phyloP scores from a whole-genome alignment of 2,113 vertebrate species.

The Anthoscopus minutus region DNA sequence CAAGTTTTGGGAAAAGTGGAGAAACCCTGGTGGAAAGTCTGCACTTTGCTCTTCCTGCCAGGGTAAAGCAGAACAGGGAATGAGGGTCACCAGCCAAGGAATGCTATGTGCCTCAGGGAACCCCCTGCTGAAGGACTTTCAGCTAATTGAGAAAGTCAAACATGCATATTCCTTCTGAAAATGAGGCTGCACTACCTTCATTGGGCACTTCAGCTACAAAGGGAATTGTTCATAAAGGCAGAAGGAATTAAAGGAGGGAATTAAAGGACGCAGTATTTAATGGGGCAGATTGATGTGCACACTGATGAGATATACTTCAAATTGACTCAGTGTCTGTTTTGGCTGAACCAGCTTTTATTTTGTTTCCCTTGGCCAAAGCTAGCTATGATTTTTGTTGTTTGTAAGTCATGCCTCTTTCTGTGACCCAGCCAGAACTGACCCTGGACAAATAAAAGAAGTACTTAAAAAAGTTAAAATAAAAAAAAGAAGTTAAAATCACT shows the following conservation, averaged over 20 bases:
- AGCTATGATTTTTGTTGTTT: not conserved
- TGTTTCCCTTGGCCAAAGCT: not conserved
- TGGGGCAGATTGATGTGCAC: conserved; percentile 28
- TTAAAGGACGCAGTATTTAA: conserved; percentile 14
- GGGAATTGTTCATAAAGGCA: conserved; percentile 32
- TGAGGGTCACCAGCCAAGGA: not conserved
- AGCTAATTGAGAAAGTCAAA: conserved; percentile 35
- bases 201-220: conserved; percentile 4
- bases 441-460: not conserved
- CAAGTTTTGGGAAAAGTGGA: not conserved
- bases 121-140: conserved; percentile 35
- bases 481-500: not conserved
- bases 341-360: not conserved
- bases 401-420: not conserved
- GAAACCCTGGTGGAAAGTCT: not conserved
- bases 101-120: not conserved
- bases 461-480: not conserved
- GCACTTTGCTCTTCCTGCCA: not conserved
- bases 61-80: not conserved
- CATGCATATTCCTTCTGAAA: not conserved
- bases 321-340: conserved; percentile 36
- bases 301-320: not conserved
- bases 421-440: not conserved
- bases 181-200: not conserved
- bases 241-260: conserved; percentile 33